Base-by-base conservation (phyloP, 2,888 invertebrate species). In the Tetranychus piercei region DNA sequence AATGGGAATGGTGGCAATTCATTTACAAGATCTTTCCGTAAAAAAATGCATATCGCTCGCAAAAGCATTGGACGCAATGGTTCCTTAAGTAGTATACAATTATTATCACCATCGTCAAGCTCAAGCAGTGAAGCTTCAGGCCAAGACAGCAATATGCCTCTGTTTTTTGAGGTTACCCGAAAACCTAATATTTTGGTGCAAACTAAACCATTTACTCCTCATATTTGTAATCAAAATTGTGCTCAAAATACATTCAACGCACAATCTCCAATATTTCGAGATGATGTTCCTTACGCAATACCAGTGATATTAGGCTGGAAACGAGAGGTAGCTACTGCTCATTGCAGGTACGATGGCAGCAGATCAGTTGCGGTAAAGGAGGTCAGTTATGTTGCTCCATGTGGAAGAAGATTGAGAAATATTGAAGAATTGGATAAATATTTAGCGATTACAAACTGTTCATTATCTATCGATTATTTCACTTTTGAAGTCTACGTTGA, bases 391-490 rank as follows among this genome's bases (percentile, higher is more conserved):
- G 81, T 81, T 74, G 88, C 90, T 1, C 95, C 95, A 0, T 96
- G 96, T 84, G 94, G 94, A 0, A 86, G 90, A 1, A 86, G 89
- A 15, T 80, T 94, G 74, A 87, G 92, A 23, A 86, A 83, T 80
- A 86, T 90, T 83, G 82, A 84, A 15, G 93, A 93, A 81, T 84
- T 94, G 22, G 90, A 90, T 80, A 81, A 82, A 0, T 95, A 92
- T 83, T 84, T 96, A 73, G 84, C 87, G 1, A 79, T 83, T 2
- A 88, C 90, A 0, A 84, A 86, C 5, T 89, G 89, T 76, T 86
- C 87, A 11, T 86, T 95, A 83, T 88, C 90, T 70, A 91, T 96
- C 0, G 95, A 96, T 81, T 85, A 91, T 79, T 97, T 96, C 83
- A 91, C 92, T 82, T 94, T 91, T 82, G 89, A 90, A 79, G 18